Base-by-base conservation (phyloP, 1,140 invertebrate species). In the Formica exsecta region DNA sequence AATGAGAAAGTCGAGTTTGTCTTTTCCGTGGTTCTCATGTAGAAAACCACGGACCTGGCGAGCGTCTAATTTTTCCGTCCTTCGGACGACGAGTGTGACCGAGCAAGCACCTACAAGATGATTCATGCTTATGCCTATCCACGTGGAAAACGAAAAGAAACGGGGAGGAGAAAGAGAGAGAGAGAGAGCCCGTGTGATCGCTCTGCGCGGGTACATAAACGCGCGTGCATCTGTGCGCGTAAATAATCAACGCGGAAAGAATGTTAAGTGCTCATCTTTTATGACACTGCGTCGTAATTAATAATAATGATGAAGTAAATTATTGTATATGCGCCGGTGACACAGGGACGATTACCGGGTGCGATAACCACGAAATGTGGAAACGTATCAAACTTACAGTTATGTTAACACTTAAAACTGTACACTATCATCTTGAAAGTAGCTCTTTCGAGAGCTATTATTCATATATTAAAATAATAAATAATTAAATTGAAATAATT, bases 61-160 rank as follows among this genome's bases (percentile, higher is more conserved):
- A 74, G 66, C 88, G 68, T 66, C 81, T 51, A 51, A 51, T 51
- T 84, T 86, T 89, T 85, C 65, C 76, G 76, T 90, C 76, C 88
- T 90, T 79, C 86, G 76, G 44, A 59, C 88, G 86, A 59, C 36
- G 48, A 87, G 86, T 76, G 76, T 70, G 81, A 90, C 86, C 76
- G 76, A 38, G 74, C 71, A 71, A 74, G 70, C 89, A 87, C 88
- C 86, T 87, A 90, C 86, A 65, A 88, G 86, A 88, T 90, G 89
- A 90, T 90, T 90, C 89, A 90, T 71, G 66, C 88, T 70, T 77
- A 59, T 89, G 71, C 41, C 54, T 71, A 61, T 90, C 83, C 89
- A 86, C 86, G 86, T 90, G 89, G 89, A 90, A 90, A 90, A 90
- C 81, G 79, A 90, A 74, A 38, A 80, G 71, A 13, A 41, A 76